Evolutionary conservation across 2,888 invertebrate genomes (phyloP).

Genomic region (Steromphala cineraria): DNA sequence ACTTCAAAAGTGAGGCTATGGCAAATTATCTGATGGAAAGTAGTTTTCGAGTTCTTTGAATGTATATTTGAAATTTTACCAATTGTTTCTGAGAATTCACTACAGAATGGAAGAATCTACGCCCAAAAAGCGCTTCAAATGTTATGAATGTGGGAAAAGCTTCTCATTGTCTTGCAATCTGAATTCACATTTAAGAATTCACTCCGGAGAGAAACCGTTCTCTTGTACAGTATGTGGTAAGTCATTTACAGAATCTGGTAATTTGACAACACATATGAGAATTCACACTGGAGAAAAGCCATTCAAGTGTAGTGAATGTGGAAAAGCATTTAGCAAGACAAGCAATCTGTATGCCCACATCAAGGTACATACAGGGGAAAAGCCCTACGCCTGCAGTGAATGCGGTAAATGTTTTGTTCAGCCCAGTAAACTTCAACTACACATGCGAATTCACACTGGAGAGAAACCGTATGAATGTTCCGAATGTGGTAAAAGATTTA

Average conservation of each 20-base stretch:
- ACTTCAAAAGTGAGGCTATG: too few relatives aligned
- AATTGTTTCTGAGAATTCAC: too few relatives aligned
- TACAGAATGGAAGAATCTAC: too few relatives aligned
- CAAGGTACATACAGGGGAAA: conserved; percentile 9
- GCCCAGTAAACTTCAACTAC: not conserved
- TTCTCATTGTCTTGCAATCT: too few relatives aligned
- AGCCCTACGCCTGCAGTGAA: not conserved
- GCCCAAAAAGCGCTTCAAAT: not conserved
- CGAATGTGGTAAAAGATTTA: not conserved
- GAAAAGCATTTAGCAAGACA: not conserved
- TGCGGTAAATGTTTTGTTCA: conserved; percentile 25
- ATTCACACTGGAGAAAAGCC: too few relatives aligned
- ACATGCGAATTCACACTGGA: conserved; percentile 20
- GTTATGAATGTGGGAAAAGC: not conserved
- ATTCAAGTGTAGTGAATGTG: not conserved
- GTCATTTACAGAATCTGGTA: too few relatives aligned
- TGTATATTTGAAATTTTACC: too few relatives aligned
- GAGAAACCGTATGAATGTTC: not conserved
- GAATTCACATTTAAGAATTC: not conserved
- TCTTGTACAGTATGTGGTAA: too few relatives aligned
- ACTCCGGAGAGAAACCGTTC: not conserved
- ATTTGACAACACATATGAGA: too few relatives aligned
- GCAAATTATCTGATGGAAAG: too few relatives aligned
- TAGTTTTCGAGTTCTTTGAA: too few relatives aligned
- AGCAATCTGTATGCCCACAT: conserved; percentile 10